Evolutionary conservation across 1,140 invertebrate species (phyloP).

Genomic region (Pseudomyrmex flavicornis): DNA sequence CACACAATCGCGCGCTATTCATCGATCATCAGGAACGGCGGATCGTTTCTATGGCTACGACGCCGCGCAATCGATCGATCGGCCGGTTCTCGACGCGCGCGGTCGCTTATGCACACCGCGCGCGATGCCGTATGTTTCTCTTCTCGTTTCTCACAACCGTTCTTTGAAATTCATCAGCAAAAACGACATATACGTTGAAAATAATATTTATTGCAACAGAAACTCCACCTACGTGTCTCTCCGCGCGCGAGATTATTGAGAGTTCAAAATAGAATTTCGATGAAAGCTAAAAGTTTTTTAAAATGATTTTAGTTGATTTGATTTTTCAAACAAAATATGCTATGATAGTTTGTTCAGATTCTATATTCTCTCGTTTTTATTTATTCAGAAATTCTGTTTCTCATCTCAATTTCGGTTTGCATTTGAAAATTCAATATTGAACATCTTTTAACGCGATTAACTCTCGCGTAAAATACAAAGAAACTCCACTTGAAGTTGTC

Average conservation of each 20-base stretch:
- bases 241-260: slow-evolving; percentile 18
- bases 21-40: slow-evolving; percentile 68
- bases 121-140: slow-evolving; percentile 9
- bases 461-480: too few species aligned
- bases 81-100: slow-evolving; percentile 44
- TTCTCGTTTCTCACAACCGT: slow-evolving; percentile 40
- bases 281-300: neutral
- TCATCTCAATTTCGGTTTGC: too few species aligned
- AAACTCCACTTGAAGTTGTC: too few species aligned
- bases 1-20: slow-evolving; percentile 66
- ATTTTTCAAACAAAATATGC: too few species aligned
- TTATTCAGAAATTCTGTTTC: too few species aligned
- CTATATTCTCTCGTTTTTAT: too few species aligned
- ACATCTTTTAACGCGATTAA: too few species aligned
- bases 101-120: slow-evolving; percentile 37
- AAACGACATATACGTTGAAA: neutral
- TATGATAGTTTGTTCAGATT: too few species aligned
- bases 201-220: neutral
- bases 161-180: slow-evolving; percentile 36
- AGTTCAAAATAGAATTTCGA: neutral
- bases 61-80: slow-evolving; percentile 65
- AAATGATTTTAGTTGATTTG: neutral
- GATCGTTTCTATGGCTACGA: slow-evolving; percentile 73
- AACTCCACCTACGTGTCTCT: neutral
- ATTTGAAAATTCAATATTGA: too few species aligned